These are phyloP conservation scores for Dioctria linearis DNA, from an alignment of 2,888 invertebrate species.

Conservation along the genomic window DNA sequence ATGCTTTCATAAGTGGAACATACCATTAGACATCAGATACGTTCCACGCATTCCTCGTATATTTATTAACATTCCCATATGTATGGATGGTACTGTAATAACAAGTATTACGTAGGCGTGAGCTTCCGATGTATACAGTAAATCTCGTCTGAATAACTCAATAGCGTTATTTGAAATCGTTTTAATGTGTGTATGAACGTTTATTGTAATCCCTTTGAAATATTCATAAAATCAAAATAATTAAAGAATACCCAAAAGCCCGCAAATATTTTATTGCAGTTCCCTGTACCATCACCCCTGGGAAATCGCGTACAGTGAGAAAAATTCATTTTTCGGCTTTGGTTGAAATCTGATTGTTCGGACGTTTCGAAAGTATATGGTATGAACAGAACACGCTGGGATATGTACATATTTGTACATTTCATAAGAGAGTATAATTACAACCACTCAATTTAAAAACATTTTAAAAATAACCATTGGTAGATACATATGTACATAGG, in stretches of 20 bases:
- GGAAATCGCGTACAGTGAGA: slow-evolving; percentile 14
- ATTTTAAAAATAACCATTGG: slow-evolving; percentile 36
- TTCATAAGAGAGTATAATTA: neutral
- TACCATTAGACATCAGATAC: no score
- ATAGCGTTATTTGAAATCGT: no score
- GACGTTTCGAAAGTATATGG: neutral
- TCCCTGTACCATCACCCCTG: neutral
- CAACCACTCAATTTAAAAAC: slow-evolving; percentile 8
- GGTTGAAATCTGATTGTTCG: slow-evolving; percentile 17
- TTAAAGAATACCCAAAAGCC: neutral
- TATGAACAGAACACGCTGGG: neutral
- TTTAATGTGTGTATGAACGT: no score
- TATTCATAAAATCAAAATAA: neutral
- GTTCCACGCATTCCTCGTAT: no score
- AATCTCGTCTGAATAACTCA: no score
- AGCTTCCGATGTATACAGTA: no score
- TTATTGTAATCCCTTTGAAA: neutral
- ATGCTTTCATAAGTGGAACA: no score
- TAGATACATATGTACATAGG: neutral
- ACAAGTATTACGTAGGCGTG: no score
- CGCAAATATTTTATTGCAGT: neutral
- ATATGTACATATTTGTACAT: neutral
- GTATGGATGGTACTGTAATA: no score
- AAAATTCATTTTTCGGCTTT: slow-evolving; percentile 29
- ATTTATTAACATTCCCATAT: no score